Percentiles rank a stretch among this genome's conserved stretches.
Conservation (phyloP, 1,140 invertebrate genomes). For the Cydia amplana region DNA sequence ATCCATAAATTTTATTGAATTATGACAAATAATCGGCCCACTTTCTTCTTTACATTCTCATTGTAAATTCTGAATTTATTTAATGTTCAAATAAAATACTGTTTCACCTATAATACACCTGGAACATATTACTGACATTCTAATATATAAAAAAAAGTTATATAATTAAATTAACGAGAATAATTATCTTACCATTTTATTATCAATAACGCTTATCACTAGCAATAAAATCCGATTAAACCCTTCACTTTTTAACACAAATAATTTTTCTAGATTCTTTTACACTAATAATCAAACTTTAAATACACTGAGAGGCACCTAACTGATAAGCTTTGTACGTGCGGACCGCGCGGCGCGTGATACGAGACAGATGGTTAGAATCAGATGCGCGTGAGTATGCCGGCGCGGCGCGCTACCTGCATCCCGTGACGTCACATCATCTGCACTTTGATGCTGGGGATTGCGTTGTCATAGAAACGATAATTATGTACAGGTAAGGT, state of each 20-base stretch:
- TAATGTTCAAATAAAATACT: no score
- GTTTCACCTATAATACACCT: no score
- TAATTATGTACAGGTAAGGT: no score
- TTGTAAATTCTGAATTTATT: no score
- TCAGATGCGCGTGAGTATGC: background rate
- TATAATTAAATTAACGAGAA: no score
- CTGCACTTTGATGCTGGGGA: background rate
- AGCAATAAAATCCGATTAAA: background rate
- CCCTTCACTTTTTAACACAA: background rate
- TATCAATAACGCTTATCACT: background rate
- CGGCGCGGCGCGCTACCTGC: background rate
- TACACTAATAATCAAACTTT: no score
- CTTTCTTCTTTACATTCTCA: no score
- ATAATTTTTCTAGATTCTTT: background rate
- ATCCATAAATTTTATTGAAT: no score
- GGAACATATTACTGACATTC: no score
- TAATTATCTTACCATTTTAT: background rate
- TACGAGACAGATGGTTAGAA: background rate
- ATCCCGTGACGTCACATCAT: background rate
- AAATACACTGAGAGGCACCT: no score
- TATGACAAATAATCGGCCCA: no score
- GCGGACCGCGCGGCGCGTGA: background rate
- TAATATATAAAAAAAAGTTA: background rate
- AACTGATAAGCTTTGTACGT: background rate
- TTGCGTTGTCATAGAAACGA: no score